Base-by-base conservation (phyloP, 2,113 vertebrate species). In the Spea multiplicata region DNA sequence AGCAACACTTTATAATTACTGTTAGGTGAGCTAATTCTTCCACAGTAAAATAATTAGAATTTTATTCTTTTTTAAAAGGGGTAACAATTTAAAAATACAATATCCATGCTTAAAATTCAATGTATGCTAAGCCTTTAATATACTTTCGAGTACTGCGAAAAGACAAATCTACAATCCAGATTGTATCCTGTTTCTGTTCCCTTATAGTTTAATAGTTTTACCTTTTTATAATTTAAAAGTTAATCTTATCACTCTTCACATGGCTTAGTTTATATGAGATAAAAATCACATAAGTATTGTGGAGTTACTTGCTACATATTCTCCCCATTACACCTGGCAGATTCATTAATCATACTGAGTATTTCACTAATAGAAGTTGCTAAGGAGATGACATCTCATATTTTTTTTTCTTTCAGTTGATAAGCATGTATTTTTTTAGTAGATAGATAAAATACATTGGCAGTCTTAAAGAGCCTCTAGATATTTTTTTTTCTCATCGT, bases 341-440 rank as follows among this genome's bases (percentile, higher is more conserved):
- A 88, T 91, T 91, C 91, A 94, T 94, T 94, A 92, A 92, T 94
- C 92, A 92, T 89, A 87, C 81, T 84, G 87, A 89, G 87, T 88
- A 92, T 92, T 93, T 91, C 91, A 90, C 88, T 93, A 91, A 93
- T 94, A 93, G 89, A 92, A 88, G 88, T 91, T 90, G 90, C 91
- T 91, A 91, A 88, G 87, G 88, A 92, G 91, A 94, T 94, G 90
- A 92, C 91, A 94, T 94, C 92, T 92, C 83, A 86, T 89, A 92
- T 93, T 92, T 92, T 92, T n/a, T 91, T 93, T 92, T 90, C 88
- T 87, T 88, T 91, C 82, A 85, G 89, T 91, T 91, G 92, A 93
- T 93, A 93, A 93, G 90, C 91, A 81, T 91, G 91, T 91, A 44
- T 76, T 76, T 92, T 87, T 93, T 91, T 89, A 89, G 84, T 82